phyloP scores from a whole-genome alignment of 64 coral and sea anemone species.

The Exaiptasia diaphana region DNA sequence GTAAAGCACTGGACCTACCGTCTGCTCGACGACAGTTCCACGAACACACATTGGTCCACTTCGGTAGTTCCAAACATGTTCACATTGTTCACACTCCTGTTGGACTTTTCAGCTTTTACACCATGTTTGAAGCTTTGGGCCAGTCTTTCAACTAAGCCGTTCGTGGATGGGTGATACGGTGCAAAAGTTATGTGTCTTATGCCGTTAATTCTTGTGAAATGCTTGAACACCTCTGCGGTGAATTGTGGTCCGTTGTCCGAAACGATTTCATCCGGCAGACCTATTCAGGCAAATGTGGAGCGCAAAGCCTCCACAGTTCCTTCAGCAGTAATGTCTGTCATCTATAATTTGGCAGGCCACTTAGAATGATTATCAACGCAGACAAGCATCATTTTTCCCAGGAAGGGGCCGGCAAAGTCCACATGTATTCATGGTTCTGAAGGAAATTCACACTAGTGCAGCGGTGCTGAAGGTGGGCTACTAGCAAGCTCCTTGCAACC shows the following conservation, averaged over 20 bases:
- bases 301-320: slow-evolving; percentile 41
- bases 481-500: no score
- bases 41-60: no score
- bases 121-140: slow-evolving; percentile 31
- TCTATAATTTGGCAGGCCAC: slow-evolving; percentile 52
- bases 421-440: slow-evolving; percentile 46
- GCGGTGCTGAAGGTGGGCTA: no score
- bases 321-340: slow-evolving; percentile 47
- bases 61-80: no score
- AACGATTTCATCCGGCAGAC: slow-evolving; percentile 33
- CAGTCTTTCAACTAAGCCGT: slow-evolving; percentile 16
- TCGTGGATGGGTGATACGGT: slow-evolving; percentile 24
- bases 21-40: no score
- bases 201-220: not conserved
- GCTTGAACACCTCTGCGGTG: not conserved
- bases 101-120: slow-evolving; percentile 27
- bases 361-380: slow-evolving; percentile 20
- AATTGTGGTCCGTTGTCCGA: not conserved
- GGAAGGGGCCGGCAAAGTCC: slow-evolving; percentile 45
- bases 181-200: not conserved
- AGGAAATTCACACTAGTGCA: no score
- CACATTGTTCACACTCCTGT: no score
- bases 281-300: slow-evolving; percentile 50
- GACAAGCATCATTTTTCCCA: not conserved
- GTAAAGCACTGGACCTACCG: no score